Evolutionary conservation across 2,113 vertebrate species (phyloP), one percentile per base, ranked within the genome.

Genomic region (Cyanistes caeruleus): DNA sequence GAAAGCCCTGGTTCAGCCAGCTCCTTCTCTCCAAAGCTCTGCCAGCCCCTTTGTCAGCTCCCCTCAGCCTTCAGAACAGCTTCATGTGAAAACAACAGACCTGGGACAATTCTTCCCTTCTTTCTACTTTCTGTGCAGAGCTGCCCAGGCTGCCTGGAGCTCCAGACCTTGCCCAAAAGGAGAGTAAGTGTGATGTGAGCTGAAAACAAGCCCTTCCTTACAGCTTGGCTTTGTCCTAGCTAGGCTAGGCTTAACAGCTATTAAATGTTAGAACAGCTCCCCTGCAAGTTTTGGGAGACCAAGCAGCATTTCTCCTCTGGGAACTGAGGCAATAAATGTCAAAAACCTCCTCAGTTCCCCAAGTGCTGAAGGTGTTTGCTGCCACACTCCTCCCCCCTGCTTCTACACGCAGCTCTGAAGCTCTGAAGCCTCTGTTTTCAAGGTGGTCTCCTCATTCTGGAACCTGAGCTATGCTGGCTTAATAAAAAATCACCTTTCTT

Each of bases 331-430:
- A 55, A 11, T 25, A 25, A 76, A 83, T 21, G 12, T 7, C 14
- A 41, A 43, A 59, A 23, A 23, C 9, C 41, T 55, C 7, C 62
- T 4, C 13, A 41, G 21, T 7, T 58, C 59, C 48, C 23, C 37
- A 9, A 10, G 5, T 64, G 70, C 67, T 85, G 49, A 3, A 6
- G 8, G 22, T 35, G 3, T 41, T 43, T 87, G 33, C 49, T 73
- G 44, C 59, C 70, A 44, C 15, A 9, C 5, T 52, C 23, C 55
- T 2, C 37, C 52, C 22, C 15, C 21, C 49, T 39, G 25, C 48
- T 72, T 7, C 53, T 33, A 33, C 53, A 41, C 9, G 27, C 1
- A 0, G 10, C 16, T 37, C 44, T 51, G 53, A 73, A 0, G 10
- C 16, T 37, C 44, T 51, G 53, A 73, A 80, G 7, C 23, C 52